Base-by-base conservation (phyloP, 2,888 invertebrate species). In the Teleiodes luculella region DNA sequence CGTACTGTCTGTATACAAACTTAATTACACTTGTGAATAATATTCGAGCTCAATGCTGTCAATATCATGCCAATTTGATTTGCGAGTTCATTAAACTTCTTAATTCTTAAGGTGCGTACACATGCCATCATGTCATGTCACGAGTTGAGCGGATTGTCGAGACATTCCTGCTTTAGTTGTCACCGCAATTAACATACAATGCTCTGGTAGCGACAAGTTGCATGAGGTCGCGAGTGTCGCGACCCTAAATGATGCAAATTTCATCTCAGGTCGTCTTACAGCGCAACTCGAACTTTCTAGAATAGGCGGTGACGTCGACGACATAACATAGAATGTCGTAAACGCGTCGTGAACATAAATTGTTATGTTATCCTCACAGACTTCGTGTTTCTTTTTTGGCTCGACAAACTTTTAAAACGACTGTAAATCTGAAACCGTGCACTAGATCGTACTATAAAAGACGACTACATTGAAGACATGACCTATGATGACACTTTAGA, bases 101-200 rank as follows among this genome's bases (percentile, higher is more conserved):
- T 66, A 70, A 74, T 58, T 65, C 66, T 66, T 67, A 68, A 65
- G 66, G 61, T 55, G 61, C 56, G 60, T 68, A 65, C 65, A 67
- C 66, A 67, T 62, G 62, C 62, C 59, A 58, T 52, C 56, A 35
- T 48, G 48, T 48, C 37, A 49, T 33, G 48, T 52, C 52, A 52
- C 39, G 33, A 16, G 24, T 24, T 62, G 70, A 65, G 65, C 68
- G 74, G 65, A 64, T 70, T 69, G 66, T 68, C 63, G 61, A 70
- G 69, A 68, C 73, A 74, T 74, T 67, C 71, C 70, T 56, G 64
- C 66, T 58, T 58, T 61, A 35, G 66, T 69, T 78, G 80, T 76
- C 74, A 74, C 60, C 57, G 61, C 65, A 66, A 87, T 88, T 88
- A 85, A 65, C 88, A 88, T 87, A 88, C 88, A 88, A 88, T 88